Conservation (phyloP, 2,888 invertebrate genomes). For the Koerneria pararmatus region DNA sequence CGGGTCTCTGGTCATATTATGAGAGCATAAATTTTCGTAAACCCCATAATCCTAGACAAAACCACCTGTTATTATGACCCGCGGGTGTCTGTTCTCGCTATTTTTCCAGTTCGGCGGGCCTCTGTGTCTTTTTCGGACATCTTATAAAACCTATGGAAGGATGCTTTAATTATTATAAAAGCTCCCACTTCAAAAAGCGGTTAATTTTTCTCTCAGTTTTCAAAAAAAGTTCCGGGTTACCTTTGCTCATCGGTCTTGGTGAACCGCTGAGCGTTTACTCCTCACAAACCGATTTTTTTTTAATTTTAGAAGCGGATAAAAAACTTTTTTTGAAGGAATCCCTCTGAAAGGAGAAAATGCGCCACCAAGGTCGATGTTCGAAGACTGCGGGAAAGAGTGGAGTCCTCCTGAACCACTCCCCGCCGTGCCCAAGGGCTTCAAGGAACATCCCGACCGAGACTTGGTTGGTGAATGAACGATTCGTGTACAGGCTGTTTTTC, state of each 20-base stretch:
- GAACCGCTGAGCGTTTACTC: not conserved
- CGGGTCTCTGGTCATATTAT: too few species aligned
- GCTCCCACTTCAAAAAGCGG: too few species aligned
- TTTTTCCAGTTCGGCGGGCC: too few species aligned
- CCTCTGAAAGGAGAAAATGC: conserved; percentile 47
- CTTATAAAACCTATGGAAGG: too few species aligned
- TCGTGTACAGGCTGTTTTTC: not conserved
- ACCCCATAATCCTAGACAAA: too few species aligned
- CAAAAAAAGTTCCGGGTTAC: not conserved
- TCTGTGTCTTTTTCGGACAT: too few species aligned
- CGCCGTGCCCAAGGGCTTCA: conserved; percentile 55
- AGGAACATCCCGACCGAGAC: conserved; percentile 70
- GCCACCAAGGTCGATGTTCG: conserved; percentile 53
- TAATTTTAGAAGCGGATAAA: not conserved
- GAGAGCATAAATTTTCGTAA: too few species aligned
- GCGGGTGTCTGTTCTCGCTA: too few species aligned
- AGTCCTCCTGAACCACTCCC: conserved; percentile 51
- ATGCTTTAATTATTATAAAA: too few species aligned
- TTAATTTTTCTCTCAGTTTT: not conserved
- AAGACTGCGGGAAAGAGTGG: conserved; percentile 55
- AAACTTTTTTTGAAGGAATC: conserved; percentile 31
- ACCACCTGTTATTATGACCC: too few species aligned
- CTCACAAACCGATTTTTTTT: not conserved
- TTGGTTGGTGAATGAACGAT: conserved; percentile 60
- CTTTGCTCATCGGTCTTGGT: not conserved